Evolutionary conservation across 2,888 invertebrate genomes (phyloP).

Genomic region (Ganaspis brasiliensis): DNA sequence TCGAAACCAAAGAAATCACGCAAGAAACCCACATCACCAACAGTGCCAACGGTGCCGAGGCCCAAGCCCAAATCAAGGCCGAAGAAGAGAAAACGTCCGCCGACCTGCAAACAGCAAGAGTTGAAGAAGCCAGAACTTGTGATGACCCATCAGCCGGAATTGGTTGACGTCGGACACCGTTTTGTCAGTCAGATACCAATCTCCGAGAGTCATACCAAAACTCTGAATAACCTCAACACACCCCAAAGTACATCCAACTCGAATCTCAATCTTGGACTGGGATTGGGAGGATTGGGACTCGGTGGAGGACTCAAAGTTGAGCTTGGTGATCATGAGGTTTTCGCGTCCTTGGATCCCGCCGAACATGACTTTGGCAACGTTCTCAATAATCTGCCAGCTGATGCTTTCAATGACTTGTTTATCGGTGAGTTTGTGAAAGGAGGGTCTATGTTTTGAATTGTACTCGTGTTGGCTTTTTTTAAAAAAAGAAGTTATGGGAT

Average conservation of each 20-base stretch:
- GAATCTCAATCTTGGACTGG: conserved; percentile 74
- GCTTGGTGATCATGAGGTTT: conserved; percentile 78
- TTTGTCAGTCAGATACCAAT: conserved; percentile 68
- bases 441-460: too few relatives aligned
- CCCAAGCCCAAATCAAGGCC: conserved; percentile 76
- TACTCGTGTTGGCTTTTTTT: too few relatives aligned
- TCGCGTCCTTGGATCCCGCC: conserved; percentile 81
- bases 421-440: conserved; percentile 82
- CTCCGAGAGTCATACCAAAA: conserved; percentile 72
- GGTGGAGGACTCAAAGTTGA: conserved; percentile 77
- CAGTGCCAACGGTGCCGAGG: conserved; percentile 82
- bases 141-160: conserved; percentile 18
- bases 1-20: conserved; percentile 88
- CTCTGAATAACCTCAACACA: conserved; percentile 76
- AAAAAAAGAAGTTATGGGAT: too few relatives aligned
- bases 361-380: conserved; percentile 90
- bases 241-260: conserved; percentile 71
- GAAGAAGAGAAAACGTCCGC: conserved; percentile 77
- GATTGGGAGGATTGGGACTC: conserved; percentile 73
- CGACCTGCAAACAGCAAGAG: conserved; percentile 56
- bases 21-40: conserved; percentile 84
- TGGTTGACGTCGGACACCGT: conserved; percentile 53
- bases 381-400: conserved; percentile 89
- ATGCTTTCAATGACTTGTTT: conserved; percentile 92
- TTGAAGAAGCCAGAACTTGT: background rate